These are phyloP conservation scores for Manis crassicaudata DNA, from an alignment of 2,797 vertebrate genomes.

Conservation along the genomic window DNA sequence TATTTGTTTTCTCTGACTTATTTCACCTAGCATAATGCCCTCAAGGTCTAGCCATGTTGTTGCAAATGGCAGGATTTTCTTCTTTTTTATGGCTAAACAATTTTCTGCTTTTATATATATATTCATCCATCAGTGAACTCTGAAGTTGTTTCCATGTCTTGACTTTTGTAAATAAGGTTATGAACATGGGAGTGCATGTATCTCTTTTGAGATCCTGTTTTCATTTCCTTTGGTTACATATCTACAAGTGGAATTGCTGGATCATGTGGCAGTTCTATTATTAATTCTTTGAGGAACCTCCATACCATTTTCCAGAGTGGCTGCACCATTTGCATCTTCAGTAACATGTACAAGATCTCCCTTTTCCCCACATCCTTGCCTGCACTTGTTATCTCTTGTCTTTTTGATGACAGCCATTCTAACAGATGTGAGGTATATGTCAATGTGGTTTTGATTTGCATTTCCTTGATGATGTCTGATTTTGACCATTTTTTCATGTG, in stretches of 20 bases:
- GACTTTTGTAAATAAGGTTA: not conserved
- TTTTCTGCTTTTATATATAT: not conserved
- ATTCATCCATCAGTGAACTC: not conserved
- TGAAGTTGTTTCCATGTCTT: not conserved
- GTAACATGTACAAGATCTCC: not conserved
- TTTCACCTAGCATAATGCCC: not conserved
- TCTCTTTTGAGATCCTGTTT: not conserved
- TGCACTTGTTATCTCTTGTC: not conserved
- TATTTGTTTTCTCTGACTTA: not conserved
- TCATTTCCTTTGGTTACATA: not conserved
- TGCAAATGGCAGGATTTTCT: not conserved
- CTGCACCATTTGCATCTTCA: not conserved
- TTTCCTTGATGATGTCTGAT: not conserved
- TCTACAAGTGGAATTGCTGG: not conserved
- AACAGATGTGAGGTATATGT: not conserved
- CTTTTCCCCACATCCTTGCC: not conserved
- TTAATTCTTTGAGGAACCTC: not conserved
- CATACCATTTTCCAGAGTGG: not conserved
- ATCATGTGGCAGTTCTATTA: not conserved
- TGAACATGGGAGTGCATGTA: not conserved
- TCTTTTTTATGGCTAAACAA: not conserved
- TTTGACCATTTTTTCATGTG: not conserved
- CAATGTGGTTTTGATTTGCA: not conserved
- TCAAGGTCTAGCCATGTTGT: not conserved
- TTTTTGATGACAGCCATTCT: not conserved